phyloP scores from a whole-genome alignment of 1,140 invertebrate genomes.

The Epicauta chinensis region DNA sequence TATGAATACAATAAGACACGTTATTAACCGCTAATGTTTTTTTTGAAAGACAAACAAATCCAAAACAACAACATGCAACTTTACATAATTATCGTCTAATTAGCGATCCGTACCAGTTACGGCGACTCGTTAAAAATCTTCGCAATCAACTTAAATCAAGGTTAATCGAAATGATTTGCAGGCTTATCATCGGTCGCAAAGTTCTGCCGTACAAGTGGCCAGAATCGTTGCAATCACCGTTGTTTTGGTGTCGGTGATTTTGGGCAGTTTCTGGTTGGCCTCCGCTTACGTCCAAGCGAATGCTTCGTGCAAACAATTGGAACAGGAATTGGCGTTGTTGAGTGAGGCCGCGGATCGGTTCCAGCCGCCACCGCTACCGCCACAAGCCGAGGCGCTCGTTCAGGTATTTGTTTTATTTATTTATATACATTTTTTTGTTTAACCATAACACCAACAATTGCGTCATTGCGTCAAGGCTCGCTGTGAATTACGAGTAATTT shows the following conservation, averaged over 20 bases:
- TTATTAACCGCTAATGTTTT: neutral
- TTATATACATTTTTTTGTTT: neutral
- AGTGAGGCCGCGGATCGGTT: slow-evolving; percentile 48
- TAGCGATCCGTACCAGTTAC: neutral
- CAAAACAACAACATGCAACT: neutral
- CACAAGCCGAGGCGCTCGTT: slow-evolving; percentile 47
- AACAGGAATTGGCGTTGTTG: slow-evolving; percentile 59
- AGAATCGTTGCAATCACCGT: slow-evolving; percentile 72
- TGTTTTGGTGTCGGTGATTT: slow-evolving; percentile 65
- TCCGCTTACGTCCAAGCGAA: slow-evolving; percentile 73
- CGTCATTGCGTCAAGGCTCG: too few species aligned
- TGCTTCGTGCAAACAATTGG: slow-evolving; percentile 61
- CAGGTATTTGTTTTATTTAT: slow-evolving; percentile 39
- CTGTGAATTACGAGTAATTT: too few species aligned
- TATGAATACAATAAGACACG: too few species aligned
- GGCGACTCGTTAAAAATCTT: too few species aligned
- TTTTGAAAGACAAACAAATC: neutral
- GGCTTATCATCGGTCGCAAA: slow-evolving; percentile 69
- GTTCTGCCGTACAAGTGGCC: slow-evolving; percentile 72
- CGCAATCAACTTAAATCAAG: too few species aligned
- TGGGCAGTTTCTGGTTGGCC: slow-evolving; percentile 72
- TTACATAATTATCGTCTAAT: neutral
- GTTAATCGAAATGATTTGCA: slow-evolving; percentile 41
- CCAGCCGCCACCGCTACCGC: slow-evolving; percentile 25
- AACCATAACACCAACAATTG: too few species aligned